Evolutionary conservation across 1,140 invertebrate genomes (phyloP).

Genomic region (Calycopis cecrops): DNA sequence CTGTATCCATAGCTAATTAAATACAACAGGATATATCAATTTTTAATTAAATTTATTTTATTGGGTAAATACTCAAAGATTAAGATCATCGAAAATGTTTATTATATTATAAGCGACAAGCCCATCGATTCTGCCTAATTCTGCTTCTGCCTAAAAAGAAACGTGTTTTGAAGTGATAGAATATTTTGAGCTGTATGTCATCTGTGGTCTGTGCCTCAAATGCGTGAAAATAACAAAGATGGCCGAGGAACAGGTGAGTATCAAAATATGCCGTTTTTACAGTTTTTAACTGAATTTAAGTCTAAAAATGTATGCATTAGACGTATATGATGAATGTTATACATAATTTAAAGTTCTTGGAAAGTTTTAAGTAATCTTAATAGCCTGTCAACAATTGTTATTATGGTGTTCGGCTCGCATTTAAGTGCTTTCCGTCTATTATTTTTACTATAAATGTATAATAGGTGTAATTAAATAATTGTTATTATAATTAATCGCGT

Average conservation of each 20-base stretch:
- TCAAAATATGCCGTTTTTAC: slow-evolving; percentile 51
- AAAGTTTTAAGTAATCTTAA: background rate
- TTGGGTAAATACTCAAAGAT: no score
- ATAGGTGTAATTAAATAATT: background rate
- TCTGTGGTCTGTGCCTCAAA: slow-evolving; percentile 32
- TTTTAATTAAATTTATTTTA: no score
- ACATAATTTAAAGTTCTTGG: background rate
- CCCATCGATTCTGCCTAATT: no score
- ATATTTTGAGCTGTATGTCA: slow-evolving; percentile 1
- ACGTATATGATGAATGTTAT: background rate
- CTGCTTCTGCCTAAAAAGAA: background rate
- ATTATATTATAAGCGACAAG: no score
- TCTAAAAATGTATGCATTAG: background rate
- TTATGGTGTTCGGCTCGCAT: background rate
- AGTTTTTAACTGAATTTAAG: slow-evolving; percentile 42
- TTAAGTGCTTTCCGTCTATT: slow-evolving; percentile 6
- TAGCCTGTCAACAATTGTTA: slow-evolving; percentile 2
- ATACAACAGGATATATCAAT: no score
- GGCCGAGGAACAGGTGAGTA: slow-evolving; percentile 64
- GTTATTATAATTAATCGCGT: background rate
- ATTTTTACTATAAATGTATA: slow-evolving; percentile 1
- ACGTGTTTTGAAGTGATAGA: background rate
- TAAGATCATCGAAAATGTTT: no score
- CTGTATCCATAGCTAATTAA: no score
- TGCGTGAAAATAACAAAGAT: slow-evolving; percentile 65